These are phyloP conservation scores for Volucella bombylans DNA, from an alignment of 2,888 invertebrate species.

Conservation along the genomic window DNA sequence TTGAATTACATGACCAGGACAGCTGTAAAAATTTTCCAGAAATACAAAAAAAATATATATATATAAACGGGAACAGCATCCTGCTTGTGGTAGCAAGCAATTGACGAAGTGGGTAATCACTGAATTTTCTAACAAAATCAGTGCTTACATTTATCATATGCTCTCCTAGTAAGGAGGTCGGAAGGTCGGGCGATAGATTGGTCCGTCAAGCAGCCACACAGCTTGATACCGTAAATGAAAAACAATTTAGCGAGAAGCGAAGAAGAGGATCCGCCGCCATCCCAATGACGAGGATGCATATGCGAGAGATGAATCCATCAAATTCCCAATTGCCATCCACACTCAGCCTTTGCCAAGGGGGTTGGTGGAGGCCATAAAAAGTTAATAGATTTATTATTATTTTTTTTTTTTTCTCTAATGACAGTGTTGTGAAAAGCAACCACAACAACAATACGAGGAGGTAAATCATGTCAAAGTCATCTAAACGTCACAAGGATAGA, in stretches of 20 bases:
- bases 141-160: slow-evolving; percentile 59
- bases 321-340: slow-evolving; percentile 37
- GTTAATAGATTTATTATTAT: slow-evolving; percentile 34
- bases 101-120: slow-evolving; percentile 59
- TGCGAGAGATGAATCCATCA: slow-evolving; percentile 25
- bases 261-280: slow-evolving; percentile 1
- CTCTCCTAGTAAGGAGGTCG: slow-evolving; percentile 5
- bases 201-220: slow-evolving; percentile 17
- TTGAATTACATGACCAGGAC: slow-evolving; percentile 53
- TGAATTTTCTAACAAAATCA: slow-evolving; percentile 59
- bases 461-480: slow-evolving; percentile 53
- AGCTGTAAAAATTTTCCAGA: slow-evolving; percentile 39
- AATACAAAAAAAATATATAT: neutral
- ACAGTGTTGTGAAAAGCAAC: slow-evolving; percentile 8
- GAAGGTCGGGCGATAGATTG: neutral
- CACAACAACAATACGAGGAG: neutral
- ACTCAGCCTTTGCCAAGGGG: neutral
- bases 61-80: neutral
- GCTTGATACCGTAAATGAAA: slow-evolving; percentile 57
- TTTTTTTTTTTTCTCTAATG: slow-evolving; percentile 6
- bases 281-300: neutral
- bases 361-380: slow-evolving; percentile 28
- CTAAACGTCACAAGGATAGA: slow-evolving; percentile 47
- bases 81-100: slow-evolving; percentile 26
- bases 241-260: slow-evolving; percentile 46